Evolutionary conservation across 1,140 invertebrate genomes (phyloP), one percentile per base, ranked within the genome.

Genomic region (Drosophila novamexicana): DNA sequence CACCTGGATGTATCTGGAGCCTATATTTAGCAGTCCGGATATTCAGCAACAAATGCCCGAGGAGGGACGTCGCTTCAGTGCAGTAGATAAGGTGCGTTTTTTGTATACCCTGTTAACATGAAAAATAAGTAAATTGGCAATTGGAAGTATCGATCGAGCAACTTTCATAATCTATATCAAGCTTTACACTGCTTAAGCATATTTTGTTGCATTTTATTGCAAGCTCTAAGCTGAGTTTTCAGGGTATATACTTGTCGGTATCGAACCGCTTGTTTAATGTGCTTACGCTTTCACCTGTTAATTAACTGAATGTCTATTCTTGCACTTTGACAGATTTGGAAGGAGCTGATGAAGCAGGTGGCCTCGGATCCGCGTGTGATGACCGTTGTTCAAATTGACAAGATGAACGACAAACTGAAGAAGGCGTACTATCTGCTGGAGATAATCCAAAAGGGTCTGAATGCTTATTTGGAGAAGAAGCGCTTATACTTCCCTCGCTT

Each of bases 1-100:
- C 1, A 98, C 97, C 1, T 99, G 98, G 98, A 96, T 99, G 93
- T 99, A 99, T 92, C 93, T 99, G 75, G 98, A 99, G 91, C 98
- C 98, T 1, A 99, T 99, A 78, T 99, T 99, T 93, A 97, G 97
- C 4, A 99, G 98, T 16, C 98, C 98, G 2, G 98, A 99, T 93
- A 99, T 99, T 92, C 98, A 99, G 93, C 95, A 96, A 73, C 96
- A 97, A 95, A 97, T 99, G 96, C 98, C 98, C 0, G 97, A 98
- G 92, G 94, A 94, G 84, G 98, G 97, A 14, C 94, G 98, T 54
- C 94, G 97, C 79, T 97, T 98, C 84, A 97, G 95, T 88, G 97
- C 97, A 22, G 97, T 99, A 36, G 97, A 99, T 93, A 98, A 98
- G 80, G 83, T 83, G 34, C 0, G 66, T 58, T 10, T 7, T 2